Conservation (phyloP, 2,113 vertebrate species). For the Dermatemys mawii region DNA sequence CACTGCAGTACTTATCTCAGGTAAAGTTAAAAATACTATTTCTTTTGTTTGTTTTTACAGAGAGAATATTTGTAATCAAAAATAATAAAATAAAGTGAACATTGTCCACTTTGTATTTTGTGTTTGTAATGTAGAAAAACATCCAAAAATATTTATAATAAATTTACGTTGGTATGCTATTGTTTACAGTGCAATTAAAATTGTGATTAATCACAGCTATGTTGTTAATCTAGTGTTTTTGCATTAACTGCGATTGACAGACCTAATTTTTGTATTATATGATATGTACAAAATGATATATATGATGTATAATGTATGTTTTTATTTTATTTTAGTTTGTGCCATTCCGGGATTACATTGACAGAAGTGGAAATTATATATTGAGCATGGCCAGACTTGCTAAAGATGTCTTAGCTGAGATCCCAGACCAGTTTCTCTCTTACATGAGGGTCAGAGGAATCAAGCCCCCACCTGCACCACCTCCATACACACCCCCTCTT, state of each 20-base stretch:
- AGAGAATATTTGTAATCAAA: too few species aligned
- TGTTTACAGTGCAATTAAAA: too few species aligned
- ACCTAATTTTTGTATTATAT: neutral
- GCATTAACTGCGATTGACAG: neutral
- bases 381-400: conserved; percentile 96
- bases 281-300: neutral
- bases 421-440: conserved; percentile 97
- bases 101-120: too few species aligned
- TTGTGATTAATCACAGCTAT: too few species aligned
- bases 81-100: too few species aligned
- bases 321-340: conserved; percentile 86
- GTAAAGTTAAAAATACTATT: too few species aligned
- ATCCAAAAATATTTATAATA: too few species aligned
- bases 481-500: conserved; percentile 91
- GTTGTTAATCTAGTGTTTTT: neutral
- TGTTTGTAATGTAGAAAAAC: too few species aligned
- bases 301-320: neutral
- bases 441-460: conserved; percentile 97
- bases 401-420: conserved; percentile 96
- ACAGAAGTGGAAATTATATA: conserved; percentile 94
- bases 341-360: conserved; percentile 96
- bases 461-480: conserved; percentile 93
- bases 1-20: too few species aligned
- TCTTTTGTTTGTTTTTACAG: too few species aligned
- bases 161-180: too few species aligned